Percentiles rank a stretch among this genome's conserved stretches.
These are phyloP conservation scores for Donacobius atricapilla DNA, from an alignment of 2,113 vertebrate genomes.

Conservation along the genomic window DNA sequence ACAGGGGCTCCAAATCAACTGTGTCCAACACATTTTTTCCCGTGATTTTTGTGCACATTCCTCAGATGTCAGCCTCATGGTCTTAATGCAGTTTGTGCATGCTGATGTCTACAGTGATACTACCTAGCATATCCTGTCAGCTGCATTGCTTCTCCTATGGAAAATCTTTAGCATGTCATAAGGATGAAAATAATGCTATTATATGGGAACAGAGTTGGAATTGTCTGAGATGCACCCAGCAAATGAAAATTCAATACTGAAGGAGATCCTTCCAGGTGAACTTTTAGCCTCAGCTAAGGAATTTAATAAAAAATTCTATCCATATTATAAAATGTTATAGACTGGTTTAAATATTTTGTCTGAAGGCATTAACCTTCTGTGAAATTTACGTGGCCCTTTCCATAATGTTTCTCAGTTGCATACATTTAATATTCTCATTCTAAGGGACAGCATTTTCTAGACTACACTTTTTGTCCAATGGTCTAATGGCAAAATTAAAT, in stretches of 20 bases:
- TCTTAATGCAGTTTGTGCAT: background rate
- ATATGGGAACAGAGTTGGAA: background rate
- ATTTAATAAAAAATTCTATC: background rate
- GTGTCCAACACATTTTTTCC: constrained; percentile 41
- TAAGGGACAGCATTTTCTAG: background rate
- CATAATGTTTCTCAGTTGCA: background rate
- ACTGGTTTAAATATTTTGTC: background rate
- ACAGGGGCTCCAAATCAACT: constrained; percentile 22
- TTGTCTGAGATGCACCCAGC: background rate
- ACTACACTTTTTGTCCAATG: background rate
- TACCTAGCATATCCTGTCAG: background rate
- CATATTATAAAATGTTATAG: background rate
- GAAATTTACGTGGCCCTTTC: background rate
- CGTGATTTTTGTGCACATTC: constrained; percentile 38
- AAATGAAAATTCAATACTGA: background rate
- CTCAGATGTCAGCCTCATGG: background rate
- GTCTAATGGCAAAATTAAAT: background rate
- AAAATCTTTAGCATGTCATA: background rate
- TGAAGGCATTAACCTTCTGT: background rate
- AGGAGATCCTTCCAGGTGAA: background rate
- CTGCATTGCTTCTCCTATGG: background rate
- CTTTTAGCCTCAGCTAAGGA: background rate
- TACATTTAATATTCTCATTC: background rate
- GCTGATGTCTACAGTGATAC: background rate
- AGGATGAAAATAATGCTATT: background rate